Evolutionary conservation across 92 coral and sea anemone species (phyloP).

Genomic region (Scolanthus callimorphus): DNA sequence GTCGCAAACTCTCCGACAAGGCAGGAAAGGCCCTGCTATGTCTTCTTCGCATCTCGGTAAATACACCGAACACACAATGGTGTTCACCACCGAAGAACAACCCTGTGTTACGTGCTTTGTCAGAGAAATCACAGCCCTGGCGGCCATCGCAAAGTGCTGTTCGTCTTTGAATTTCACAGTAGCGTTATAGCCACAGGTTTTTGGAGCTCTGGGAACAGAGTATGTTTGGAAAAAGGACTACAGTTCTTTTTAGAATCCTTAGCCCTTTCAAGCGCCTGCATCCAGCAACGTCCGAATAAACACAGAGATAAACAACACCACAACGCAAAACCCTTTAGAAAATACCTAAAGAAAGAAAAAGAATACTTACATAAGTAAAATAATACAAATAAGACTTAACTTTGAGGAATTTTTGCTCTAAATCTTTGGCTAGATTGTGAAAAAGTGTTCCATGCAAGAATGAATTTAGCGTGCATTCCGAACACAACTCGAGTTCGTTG

Average conservation of each 20-base stretch:
- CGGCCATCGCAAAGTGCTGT: slow-evolving; percentile 26
- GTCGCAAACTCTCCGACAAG: slow-evolving; percentile 56
- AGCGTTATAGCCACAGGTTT: slow-evolving; percentile 51
- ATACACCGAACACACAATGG: slow-evolving; percentile 38
- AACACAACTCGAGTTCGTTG: no score
- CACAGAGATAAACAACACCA: slow-evolving; percentile 2
- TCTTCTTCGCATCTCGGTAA: slow-evolving; percentile 42
- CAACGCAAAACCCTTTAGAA: slow-evolving; percentile 2
- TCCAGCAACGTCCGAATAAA: background rate
- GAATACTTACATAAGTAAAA: background rate
- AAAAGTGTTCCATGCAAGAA: no score
- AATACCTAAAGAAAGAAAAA: slow-evolving; percentile 10
- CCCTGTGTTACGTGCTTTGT: slow-evolving; percentile 1
- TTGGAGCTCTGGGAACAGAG: slow-evolving; percentile 39
- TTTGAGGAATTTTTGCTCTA: no score
- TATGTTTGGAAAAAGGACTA: background rate
- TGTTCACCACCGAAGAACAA: slow-evolving; percentile 42
- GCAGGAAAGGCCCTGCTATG: slow-evolving; percentile 41
- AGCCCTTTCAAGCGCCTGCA: background rate
- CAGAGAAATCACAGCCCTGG: slow-evolving; percentile 11
- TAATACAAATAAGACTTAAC: no score
- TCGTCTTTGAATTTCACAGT: slow-evolving; percentile 29
- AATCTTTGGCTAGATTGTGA: no score
- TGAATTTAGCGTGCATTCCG: no score
- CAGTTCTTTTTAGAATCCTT: background rate